Conservation (phyloP, 2,888 invertebrate genomes). For the Parasteatoda lunata region DNA sequence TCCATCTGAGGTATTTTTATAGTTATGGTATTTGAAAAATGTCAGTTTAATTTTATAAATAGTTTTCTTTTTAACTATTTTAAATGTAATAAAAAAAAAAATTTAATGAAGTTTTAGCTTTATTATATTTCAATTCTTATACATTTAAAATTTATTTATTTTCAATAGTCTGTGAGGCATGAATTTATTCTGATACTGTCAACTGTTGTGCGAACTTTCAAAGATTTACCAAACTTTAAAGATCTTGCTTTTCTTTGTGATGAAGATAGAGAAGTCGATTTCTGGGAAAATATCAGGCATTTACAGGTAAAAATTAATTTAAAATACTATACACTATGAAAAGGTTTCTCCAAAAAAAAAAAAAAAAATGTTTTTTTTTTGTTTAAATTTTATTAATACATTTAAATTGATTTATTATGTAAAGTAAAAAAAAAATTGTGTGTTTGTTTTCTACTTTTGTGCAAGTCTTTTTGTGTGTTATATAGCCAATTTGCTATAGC, state of each 20-base stretch:
- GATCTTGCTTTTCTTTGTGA: constrained; percentile 78
- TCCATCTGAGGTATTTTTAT: constrained; percentile 77
- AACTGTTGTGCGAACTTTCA: constrained; percentile 77
- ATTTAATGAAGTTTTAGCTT: too few relatives aligned
- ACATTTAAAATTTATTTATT: neutral
- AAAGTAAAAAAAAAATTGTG: too few relatives aligned
- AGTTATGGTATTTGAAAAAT: too few relatives aligned
- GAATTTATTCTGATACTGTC: constrained; percentile 88
- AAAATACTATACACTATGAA: neutral
- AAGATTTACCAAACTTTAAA: constrained; percentile 70
- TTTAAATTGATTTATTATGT: too few relatives aligned
- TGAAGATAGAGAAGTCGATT: constrained; percentile 89
- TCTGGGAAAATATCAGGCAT: constrained; percentile 94
- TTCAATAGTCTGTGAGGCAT: constrained; percentile 76
- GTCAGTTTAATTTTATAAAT: too few relatives aligned
- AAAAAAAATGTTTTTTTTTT: neutral
- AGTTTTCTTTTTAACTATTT: too few relatives aligned
- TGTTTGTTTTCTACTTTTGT: too few relatives aligned
- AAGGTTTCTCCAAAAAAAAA: neutral
- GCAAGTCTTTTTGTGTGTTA: too few relatives aligned
- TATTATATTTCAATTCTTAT: neutral
- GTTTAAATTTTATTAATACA: neutral
- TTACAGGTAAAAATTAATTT: constrained; percentile 73
- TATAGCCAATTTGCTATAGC: too few relatives aligned
- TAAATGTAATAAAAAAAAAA: too few relatives aligned